Evolutionary conservation across 2,113 vertebrate genomes (phyloP).

Genomic region (Cyprinus carpio): DNA sequence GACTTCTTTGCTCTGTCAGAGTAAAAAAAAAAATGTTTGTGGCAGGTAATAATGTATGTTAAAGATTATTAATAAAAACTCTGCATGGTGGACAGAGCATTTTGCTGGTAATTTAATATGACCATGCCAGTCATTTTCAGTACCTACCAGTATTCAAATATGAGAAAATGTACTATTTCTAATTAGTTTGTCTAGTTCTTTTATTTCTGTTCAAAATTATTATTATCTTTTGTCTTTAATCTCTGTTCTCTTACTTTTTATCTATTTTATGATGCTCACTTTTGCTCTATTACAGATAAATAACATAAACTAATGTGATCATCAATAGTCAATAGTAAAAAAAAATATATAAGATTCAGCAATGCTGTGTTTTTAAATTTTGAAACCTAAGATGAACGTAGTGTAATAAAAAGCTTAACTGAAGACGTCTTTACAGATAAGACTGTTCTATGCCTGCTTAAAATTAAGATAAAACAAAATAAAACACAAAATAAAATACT

Average conservation of each 20-base stretch:
- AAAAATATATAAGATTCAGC: not conserved
- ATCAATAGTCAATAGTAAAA: not conserved
- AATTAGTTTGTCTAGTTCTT: not conserved
- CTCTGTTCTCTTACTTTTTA: too few relatives aligned
- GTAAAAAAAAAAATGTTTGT: not conserved
- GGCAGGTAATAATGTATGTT: not conserved
- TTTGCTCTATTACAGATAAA: not conserved
- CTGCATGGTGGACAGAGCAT: not conserved
- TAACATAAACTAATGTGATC: not conserved
- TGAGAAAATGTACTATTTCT: not conserved
- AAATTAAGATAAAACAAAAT: too few relatives aligned
- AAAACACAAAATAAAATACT: too few relatives aligned
- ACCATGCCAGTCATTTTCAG: not conserved
- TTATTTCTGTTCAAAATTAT: not conserved
- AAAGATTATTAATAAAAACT: not conserved
- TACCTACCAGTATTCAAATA: not conserved
- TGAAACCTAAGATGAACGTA: not conserved
- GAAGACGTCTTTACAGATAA: too few relatives aligned
- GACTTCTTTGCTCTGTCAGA: not conserved
- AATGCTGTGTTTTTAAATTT: not conserved
- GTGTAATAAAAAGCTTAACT: too few relatives aligned
- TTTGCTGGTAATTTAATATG: not conserved
- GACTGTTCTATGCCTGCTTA: too few relatives aligned
- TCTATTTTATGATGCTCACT: too few relatives aligned
- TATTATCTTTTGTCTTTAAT: not conserved